Evolutionary conservation across 2,888 invertebrate species (phyloP).

Genomic region (Tiliacea citrago): DNA sequence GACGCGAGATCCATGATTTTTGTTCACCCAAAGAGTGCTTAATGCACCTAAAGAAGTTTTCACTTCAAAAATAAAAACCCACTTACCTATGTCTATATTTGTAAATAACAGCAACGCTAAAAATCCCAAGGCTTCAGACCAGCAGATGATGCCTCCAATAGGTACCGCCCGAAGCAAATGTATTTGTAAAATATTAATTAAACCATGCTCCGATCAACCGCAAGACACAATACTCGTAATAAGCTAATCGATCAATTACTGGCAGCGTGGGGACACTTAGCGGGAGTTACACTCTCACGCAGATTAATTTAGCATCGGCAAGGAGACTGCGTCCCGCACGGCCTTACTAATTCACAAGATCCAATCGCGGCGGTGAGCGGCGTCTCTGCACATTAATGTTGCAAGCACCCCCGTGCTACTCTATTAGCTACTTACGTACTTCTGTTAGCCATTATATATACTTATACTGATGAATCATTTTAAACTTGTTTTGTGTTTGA

Average conservation of each 20-base stretch:
- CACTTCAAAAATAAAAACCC: background rate
- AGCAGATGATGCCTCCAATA: background rate
- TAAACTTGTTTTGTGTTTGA: background rate
- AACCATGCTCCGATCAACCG: conserved; percentile 26
- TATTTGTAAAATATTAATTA: conserved; percentile 4
- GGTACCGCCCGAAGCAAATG: background rate
- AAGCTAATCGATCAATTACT: conserved; percentile 65
- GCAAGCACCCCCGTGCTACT: conserved; percentile 71
- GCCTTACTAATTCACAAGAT: conserved; percentile 79
- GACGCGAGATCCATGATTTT: too few species aligned
- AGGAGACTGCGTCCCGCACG: conserved; percentile 65
- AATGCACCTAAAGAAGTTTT: too few species aligned
- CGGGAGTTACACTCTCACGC: conserved; percentile 66
- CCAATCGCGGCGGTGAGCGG: conserved; percentile 76
- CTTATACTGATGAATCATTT: background rate
- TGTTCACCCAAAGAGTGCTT: too few species aligned
- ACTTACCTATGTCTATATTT: background rate
- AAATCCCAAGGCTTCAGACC: background rate
- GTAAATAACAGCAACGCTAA: too few species aligned
- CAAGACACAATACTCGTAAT: conserved; percentile 34
- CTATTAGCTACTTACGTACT: conserved; percentile 69
- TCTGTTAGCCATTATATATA: conserved; percentile 10
- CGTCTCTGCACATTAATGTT: conserved; percentile 80
- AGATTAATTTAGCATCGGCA: conserved; percentile 74
- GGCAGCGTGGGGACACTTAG: conserved; percentile 66